phyloP scores from a whole-genome alignment of 2,113 vertebrate genomes.

The Phrynosoma platyrhinos region DNA sequence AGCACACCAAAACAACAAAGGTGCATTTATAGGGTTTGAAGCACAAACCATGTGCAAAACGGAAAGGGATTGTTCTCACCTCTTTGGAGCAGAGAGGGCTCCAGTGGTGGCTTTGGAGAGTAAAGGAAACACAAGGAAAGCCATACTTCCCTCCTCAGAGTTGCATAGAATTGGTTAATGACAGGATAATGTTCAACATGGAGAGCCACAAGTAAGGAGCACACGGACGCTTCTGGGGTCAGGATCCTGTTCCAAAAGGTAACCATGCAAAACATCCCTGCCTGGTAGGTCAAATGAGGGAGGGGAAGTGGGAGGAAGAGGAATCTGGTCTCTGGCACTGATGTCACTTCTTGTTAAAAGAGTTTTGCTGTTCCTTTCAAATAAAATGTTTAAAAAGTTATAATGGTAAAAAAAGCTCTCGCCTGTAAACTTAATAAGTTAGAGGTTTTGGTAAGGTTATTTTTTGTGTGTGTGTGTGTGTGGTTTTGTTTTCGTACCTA shows the following conservation, averaged over 20 bases:
- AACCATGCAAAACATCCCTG: neutral
- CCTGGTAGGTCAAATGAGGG: neutral
- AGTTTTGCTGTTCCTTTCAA: slow-evolving; percentile 56
- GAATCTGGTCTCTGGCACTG: slow-evolving; percentile 69
- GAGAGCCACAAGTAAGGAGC: slow-evolving; percentile 41
- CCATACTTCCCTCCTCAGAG: slow-evolving; percentile 44
- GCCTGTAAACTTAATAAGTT: slow-evolving; percentile 71
- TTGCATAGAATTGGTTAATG: slow-evolving; percentile 83
- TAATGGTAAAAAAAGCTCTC: slow-evolving; percentile 73
- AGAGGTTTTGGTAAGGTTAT: slow-evolving; percentile 63
- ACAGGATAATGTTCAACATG: slow-evolving; percentile 71
- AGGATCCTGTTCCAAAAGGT: neutral
- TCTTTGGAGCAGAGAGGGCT: slow-evolving; percentile 43
- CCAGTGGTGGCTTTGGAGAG: slow-evolving; percentile 31
- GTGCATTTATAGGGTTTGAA: slow-evolving; percentile 46
- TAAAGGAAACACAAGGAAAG: slow-evolving; percentile 37
- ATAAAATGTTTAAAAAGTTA: slow-evolving; percentile 76
- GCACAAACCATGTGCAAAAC: slow-evolving; percentile 67
- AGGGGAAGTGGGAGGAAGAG: no score
- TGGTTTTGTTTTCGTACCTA: slow-evolving; percentile 78
- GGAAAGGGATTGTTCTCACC: slow-evolving; percentile 63
- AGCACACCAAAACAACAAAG: neutral
- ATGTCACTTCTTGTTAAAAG: slow-evolving; percentile 61
- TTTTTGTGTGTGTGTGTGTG: no score
- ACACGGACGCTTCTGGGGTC: slow-evolving; percentile 41